phyloP scores from a whole-genome alignment of 2,113 vertebrate species.

The Lates calcarifer region DNA sequence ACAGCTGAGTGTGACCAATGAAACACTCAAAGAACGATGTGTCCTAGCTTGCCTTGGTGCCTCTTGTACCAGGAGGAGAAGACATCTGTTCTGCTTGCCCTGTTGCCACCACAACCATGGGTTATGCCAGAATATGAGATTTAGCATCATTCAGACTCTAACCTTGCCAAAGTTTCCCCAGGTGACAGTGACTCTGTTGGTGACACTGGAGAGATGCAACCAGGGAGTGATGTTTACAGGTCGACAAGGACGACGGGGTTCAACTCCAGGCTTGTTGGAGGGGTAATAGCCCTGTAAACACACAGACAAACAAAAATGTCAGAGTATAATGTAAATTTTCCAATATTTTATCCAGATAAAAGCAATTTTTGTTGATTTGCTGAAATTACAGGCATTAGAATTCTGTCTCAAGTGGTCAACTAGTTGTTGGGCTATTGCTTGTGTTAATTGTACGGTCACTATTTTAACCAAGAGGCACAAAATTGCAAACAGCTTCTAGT shows the following conservation, averaged over 20 bases:
- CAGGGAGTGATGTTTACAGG: slow-evolving; percentile 98
- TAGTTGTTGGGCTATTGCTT: neutral
- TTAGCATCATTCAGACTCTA: slow-evolving; percentile 25
- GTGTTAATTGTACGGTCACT: neutral
- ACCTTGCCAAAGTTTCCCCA: slow-evolving; percentile 99
- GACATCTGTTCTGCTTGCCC: neutral
- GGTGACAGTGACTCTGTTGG: slow-evolving; percentile 95
- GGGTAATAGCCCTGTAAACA: slow-evolving; percentile 94
- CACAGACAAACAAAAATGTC: slow-evolving; percentile 15
- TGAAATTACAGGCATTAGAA: neutral
- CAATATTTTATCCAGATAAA: neutral
- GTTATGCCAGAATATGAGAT: neutral
- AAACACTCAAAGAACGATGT: neutral
- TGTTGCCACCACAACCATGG: neutral
- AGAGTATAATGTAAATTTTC: neutral
- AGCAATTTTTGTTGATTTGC: neutral
- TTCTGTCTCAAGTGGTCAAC: neutral
- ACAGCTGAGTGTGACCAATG: neutral
- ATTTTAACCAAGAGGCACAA: neutral
- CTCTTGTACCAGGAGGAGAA: neutral
- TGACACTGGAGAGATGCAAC: slow-evolving; percentile 94
- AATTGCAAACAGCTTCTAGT: neutral
- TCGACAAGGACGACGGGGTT: slow-evolving; percentile 96
- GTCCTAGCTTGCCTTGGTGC: slow-evolving; percentile 3
- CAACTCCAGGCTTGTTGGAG: slow-evolving; percentile 97